Evolutionary conservation across 2,888 invertebrate species (phyloP), one percentile per base, ranked within the genome.

Genomic region (Drosophila multiciliata): DNA sequence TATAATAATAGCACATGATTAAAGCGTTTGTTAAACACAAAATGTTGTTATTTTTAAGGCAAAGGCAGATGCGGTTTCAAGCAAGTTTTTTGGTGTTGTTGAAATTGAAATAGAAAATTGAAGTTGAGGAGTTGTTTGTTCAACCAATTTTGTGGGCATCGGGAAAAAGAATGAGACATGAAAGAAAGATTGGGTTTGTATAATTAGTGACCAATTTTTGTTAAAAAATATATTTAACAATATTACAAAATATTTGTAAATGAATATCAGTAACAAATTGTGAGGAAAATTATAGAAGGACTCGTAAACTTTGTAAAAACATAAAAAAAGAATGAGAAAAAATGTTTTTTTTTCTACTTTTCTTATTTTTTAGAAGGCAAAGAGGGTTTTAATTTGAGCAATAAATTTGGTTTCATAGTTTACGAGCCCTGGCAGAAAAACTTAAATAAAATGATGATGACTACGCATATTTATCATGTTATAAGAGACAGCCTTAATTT

Each of bases 191-290:
- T 62, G 61, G 63, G 73, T 71, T 32, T 45, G 54, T 8, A 59
- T 49, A 78, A 73, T 80, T 78, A 78, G 71, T 83, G 57, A 71
- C 74, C 67, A 73, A 78, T 80, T 76, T 5, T 48, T 59, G 49
- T 35, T 58, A 17, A 58, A 54, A 50, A 49, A 33, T 15, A 40
- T 42, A 40, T 42, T 53, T 32, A 15, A 42, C 15, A 48, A 45
- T 38, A 54, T 45, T 15, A 23, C 23, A 35, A 35, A 26, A 55
- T 29, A 26, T 17, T 55, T 49, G 0, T 3, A 53, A 65, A 67
- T 26, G 5, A 63, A 20, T 50, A 36, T 73, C 73, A 62, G 12
- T 62, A 50, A 65, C 58, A 52, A 45, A 57, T 38, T 55, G 32
- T 23, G 3, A 48, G 11, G 50, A 1, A 20, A 29, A 45, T 42